These are phyloP conservation scores for Channa argus DNA, from an alignment of 2,113 vertebrate genomes.

Conservation along the genomic window DNA sequence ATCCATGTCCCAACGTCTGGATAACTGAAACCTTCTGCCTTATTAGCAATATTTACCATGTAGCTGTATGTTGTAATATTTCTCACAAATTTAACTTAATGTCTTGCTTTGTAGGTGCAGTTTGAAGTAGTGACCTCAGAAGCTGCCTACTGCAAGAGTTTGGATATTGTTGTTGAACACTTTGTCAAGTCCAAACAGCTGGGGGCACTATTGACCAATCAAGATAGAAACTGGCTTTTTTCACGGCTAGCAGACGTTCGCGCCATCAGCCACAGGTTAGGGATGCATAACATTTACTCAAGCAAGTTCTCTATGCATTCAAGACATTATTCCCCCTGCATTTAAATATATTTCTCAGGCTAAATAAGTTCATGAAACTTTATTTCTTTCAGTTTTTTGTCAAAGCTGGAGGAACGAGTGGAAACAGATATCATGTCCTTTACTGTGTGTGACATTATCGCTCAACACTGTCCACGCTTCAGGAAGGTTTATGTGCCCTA, in stretches of 20 bases:
- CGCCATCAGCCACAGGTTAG: constrained; percentile 90
- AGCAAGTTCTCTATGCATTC: not conserved
- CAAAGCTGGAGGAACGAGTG: constrained; percentile 93
- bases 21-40: not conserved
- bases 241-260: constrained; percentile 91
- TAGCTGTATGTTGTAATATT: not conserved
- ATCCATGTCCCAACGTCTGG: not conserved
- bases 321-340: not conserved
- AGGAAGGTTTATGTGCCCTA: constrained; percentile 93
- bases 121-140: constrained; percentile 97
- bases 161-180: constrained; percentile 93
- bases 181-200: constrained; percentile 90
- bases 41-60: too few relatives aligned
- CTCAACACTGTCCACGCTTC: constrained; percentile 88
- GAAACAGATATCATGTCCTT: constrained; percentile 90
- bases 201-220: constrained; percentile 84
- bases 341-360: not conserved
- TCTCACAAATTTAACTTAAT: not conserved
- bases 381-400: constrained; percentile 87
- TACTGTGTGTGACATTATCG: constrained; percentile 92
- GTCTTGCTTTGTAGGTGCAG: constrained; percentile 84
- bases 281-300: not conserved
- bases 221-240: constrained; percentile 97
- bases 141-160: constrained; percentile 93
- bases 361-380: constrained; percentile 1